Percentiles rank a stretch among this genome's conserved stretches.
These are phyloP conservation scores for Amiota mariae DNA, from an alignment of 2,888 invertebrate species.

Conservation along the genomic window DNA sequence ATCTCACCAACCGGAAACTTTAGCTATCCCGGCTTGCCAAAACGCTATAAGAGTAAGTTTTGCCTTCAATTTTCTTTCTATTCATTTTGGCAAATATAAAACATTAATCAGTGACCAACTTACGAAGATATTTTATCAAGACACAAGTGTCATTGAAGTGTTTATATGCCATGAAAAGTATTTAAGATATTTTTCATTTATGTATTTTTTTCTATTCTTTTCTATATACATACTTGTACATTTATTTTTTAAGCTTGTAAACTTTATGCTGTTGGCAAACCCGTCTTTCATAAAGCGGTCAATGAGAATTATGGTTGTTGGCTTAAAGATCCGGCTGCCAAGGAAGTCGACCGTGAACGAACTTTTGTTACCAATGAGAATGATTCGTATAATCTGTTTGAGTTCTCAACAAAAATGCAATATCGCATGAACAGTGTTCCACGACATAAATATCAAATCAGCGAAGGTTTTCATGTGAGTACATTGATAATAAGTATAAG, in stretches of 20 bases:
- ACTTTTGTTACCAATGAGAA: constrained; percentile 89
- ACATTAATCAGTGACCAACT: neutral
- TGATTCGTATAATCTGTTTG: constrained; percentile 82
- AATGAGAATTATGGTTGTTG: constrained; percentile 87
- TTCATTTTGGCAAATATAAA: neutral
- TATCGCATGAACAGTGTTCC: constrained; percentile 78
- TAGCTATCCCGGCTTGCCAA: constrained; percentile 76
- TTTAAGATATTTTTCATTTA: constrained; percentile 3
- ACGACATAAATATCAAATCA: constrained; percentile 69
- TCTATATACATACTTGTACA: constrained; percentile 40
- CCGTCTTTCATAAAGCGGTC: constrained; percentile 88
- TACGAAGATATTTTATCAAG: neutral
- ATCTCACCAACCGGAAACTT: constrained; percentile 77
- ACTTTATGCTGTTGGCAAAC: constrained; percentile 93
- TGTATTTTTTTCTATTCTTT: constrained; percentile 33
- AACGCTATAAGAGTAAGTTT: constrained; percentile 68
- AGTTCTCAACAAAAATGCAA: constrained; percentile 83
- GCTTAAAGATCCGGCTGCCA: constrained; percentile 81
- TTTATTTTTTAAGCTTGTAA: constrained; percentile 81
- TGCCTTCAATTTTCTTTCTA: neutral
- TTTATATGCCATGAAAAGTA: neutral
- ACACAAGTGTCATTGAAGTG: neutral
- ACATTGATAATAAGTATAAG: neutral
- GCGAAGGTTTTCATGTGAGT: constrained; percentile 73
- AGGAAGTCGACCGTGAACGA: constrained; percentile 76